A percentile compares a stretch with the other conserved stretches of the same genome.
Evolutionary conservation across 1,140 invertebrate species (phyloP).

Genomic region (Triops longicaudatus): DNA sequence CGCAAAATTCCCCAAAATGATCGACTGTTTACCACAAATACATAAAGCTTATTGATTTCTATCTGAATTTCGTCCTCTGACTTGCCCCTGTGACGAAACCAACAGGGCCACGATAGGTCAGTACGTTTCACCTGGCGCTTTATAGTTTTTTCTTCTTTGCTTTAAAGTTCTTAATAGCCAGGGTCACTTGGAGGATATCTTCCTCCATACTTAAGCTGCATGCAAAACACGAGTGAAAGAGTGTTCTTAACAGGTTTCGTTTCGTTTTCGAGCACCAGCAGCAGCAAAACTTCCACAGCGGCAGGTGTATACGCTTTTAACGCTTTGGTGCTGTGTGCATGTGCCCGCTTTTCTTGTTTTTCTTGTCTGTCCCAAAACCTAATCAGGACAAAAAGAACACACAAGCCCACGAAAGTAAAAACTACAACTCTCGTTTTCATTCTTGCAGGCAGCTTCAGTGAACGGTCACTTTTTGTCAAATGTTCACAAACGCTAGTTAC

Average conservation of each 20-base stretch:
- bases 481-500: too few relatives aligned
- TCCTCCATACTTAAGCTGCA: not conserved
- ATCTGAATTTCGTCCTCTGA: not conserved
- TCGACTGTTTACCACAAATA: too few relatives aligned
- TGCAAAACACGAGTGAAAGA: not conserved
- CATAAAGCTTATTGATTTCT: not conserved
- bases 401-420: not conserved
- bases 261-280: not conserved
- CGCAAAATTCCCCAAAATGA: too few relatives aligned
- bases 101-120: not conserved
- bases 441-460: too few relatives aligned
- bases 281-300: not conserved
- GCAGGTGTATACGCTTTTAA: slow-evolving; percentile 11
- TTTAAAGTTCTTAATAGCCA: not conserved
- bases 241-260: not conserved
- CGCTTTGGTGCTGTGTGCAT: not conserved
- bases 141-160: not conserved
- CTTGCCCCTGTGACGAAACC: not conserved
- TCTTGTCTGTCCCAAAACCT: not conserved
- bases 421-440: too few relatives aligned
- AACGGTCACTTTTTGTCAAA: too few relatives aligned
- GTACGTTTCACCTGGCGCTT: slow-evolving; percentile 1
- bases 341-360: not conserved
- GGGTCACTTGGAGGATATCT: not conserved
- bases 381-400: not conserved